Percentiles rank a stretch among this genome's conserved stretches.
phyloP scores from a whole-genome alignment of 2,113 vertebrate genomes.

The Rhinoptilus africanus region DNA sequence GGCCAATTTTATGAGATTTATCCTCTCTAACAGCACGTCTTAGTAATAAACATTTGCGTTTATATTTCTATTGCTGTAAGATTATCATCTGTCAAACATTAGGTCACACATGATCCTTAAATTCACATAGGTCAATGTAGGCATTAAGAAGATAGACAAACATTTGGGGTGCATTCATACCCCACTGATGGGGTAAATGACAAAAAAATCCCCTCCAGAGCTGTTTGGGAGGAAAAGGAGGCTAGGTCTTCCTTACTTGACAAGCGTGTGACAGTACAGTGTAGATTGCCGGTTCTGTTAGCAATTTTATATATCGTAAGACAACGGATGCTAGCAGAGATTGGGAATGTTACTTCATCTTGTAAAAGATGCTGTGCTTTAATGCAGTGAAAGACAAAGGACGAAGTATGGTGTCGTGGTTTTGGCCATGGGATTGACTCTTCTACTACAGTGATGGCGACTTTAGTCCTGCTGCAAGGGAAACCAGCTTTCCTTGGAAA shows the following conservation, averaged over 20 bases:
- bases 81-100: neutral
- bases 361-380: neutral
- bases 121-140: neutral
- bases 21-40: neutral
- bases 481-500: neutral
- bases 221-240: neutral
- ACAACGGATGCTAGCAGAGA: neutral
- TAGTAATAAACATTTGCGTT: neutral
- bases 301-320: rapidly evolving
- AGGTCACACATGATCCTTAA: neutral
- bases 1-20: neutral
- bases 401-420: too few species aligned
- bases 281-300: rapidly evolving
- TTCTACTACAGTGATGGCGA: rapidly evolving
- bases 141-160: neutral
- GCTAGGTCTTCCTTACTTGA: neutral
- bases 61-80: neutral
- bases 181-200: neutral
- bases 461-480: neutral
- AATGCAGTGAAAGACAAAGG: neutral
- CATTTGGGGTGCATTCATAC: neutral
- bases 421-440: neutral
- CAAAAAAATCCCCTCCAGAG: neutral
- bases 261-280: rapidly evolving
- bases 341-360: neutral